A percentile compares a stretch with the other conserved stretches of the same genome.
Conservation (phyloP, 2,888 invertebrate genomes). For the Strigamia crassipes region DNA sequence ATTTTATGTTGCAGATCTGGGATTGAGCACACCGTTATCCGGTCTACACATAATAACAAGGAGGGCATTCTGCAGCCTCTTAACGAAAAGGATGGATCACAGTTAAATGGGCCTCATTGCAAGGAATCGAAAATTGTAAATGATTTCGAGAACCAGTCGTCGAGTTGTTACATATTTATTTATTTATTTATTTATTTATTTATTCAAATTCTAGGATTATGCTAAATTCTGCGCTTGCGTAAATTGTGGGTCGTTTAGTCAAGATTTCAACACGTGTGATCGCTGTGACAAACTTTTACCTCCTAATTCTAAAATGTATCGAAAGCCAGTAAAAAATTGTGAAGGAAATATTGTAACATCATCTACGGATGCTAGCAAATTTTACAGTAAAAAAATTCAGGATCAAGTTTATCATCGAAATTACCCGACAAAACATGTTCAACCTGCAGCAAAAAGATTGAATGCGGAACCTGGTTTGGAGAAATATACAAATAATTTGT, state of each 20-base stretch:
- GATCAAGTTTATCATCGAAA: neutral
- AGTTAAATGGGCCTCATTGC: neutral
- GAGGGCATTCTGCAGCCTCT: neutral
- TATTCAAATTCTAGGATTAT: too few relatives aligned
- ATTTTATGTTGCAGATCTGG: neutral
- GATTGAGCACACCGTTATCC: neutral
- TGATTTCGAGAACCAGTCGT: neutral
- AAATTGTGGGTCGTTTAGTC: slow-evolving; percentile 77
- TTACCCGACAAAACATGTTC: neutral
- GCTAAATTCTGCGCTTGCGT: slow-evolving; percentile 79
- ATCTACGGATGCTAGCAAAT: neutral
- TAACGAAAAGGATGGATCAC: neutral
- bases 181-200: too few relatives aligned
- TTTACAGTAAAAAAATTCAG: neutral
- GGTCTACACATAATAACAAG: neutral
- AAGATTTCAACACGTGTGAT: slow-evolving; percentile 78
- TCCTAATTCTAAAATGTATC: slow-evolving; percentile 53
- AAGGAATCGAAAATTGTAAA: neutral
- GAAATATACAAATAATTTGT: neutral
- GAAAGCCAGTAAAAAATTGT: neutral
- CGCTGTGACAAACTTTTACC: slow-evolving; percentile 62
- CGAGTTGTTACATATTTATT: neutral
- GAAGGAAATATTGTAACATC: neutral
- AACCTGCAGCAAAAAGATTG: neutral
- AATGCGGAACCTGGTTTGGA: neutral